phyloP scores from a whole-genome alignment of 2,797 vertebrate species.

The Sus cebifrons region DNA sequence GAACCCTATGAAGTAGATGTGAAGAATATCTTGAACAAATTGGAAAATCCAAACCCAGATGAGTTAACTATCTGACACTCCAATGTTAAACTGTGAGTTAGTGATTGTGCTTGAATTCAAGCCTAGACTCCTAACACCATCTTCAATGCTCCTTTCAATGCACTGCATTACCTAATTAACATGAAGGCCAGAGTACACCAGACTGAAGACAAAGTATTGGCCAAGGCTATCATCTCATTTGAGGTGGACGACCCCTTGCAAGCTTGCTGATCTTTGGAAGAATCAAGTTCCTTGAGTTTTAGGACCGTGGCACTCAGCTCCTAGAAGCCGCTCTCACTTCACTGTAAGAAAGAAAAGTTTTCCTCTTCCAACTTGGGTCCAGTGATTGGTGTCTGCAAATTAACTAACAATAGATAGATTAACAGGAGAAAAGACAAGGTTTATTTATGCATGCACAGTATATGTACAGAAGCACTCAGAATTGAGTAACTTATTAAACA shows the following conservation, averaged over 20 bases:
- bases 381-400: not conserved
- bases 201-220: not conserved
- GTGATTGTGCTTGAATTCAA: not conserved
- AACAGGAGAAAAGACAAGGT: not conserved
- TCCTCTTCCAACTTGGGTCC: not conserved
- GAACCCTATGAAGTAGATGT: not conserved
- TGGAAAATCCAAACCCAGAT: not conserved
- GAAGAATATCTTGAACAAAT: not conserved
- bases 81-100: not conserved
- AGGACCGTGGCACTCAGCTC: not conserved
- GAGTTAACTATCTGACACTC: not conserved
- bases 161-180: not conserved
- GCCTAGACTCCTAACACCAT: not conserved
- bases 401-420: not conserved
- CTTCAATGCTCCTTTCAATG: not conserved
- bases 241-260: not conserved
- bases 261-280: not conserved
- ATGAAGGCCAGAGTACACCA: not conserved
- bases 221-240: not conserved
- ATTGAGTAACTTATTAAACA: not conserved
- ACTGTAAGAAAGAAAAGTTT: not conserved
- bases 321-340: not conserved
- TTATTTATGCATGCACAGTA: not conserved
- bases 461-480: not conserved
- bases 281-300: not conserved